These are phyloP conservation scores for Bombyx huttoni DNA, from an alignment of 2,888 invertebrate genomes.

Conservation along the genomic window DNA sequence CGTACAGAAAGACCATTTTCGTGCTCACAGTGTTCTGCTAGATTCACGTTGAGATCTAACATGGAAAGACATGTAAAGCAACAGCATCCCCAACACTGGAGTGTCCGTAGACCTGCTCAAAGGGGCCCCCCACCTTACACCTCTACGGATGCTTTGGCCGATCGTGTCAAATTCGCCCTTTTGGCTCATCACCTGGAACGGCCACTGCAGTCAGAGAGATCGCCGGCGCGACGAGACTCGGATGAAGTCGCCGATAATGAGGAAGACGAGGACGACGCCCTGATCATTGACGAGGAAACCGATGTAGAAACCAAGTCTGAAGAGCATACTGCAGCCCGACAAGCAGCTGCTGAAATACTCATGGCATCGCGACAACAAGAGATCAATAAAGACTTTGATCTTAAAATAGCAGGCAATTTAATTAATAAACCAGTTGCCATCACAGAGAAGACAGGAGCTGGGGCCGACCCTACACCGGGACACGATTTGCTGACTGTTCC, in stretches of 20 bases:
- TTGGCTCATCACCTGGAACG: slow-evolving; percentile 83
- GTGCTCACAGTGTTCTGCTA: slow-evolving; percentile 91
- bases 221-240: slow-evolving; percentile 52
- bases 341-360: slow-evolving; percentile 72
- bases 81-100: slow-evolving; percentile 93
- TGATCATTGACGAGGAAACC: slow-evolving; percentile 78
- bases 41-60: slow-evolving; percentile 92
- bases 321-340: slow-evolving; percentile 61
- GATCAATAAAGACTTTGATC: slow-evolving; percentile 60
- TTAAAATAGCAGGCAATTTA: slow-evolving; percentile 70
- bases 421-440: slow-evolving; percentile 63
- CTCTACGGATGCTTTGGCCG: slow-evolving; percentile 39
- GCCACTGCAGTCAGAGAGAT: slow-evolving; percentile 55
- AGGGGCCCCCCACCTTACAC: slow-evolving; percentile 56
- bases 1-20: slow-evolving; percentile 92
- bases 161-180: slow-evolving; percentile 80
- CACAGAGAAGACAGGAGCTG: slow-evolving; percentile 57
- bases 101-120: slow-evolving; percentile 77
- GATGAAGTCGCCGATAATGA: slow-evolving; percentile 75
- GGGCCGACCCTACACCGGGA: slow-evolving; percentile 27
- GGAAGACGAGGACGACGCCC: slow-evolving; percentile 77
- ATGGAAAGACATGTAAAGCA: slow-evolving; percentile 96
- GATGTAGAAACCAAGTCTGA: slow-evolving; percentile 38
- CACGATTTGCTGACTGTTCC: slow-evolving; percentile 88
- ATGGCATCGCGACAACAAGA: slow-evolving; percentile 65